Evolutionary conservation across 2,113 vertebrate genomes (phyloP).

Genomic region (Lontra canadensis): DNA sequence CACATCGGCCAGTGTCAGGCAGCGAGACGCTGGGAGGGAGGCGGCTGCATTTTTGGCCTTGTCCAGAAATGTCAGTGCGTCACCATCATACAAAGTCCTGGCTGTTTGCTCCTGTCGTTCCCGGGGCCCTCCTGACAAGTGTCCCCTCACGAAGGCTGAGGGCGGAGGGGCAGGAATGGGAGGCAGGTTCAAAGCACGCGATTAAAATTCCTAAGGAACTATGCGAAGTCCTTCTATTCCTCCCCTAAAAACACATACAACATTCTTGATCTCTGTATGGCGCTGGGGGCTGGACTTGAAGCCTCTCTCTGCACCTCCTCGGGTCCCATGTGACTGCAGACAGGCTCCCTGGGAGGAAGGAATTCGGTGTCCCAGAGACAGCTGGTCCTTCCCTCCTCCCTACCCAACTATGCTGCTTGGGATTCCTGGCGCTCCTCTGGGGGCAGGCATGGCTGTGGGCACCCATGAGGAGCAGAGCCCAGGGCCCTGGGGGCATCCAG

Average conservation of each 20-base stretch:
- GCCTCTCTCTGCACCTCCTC: neutral
- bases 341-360: neutral
- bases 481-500: neutral
- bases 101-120: conserved; percentile 75
- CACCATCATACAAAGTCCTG: conserved; percentile 83
- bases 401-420: conserved; percentile 47
- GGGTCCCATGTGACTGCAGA: neutral
- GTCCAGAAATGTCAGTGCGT: conserved; percentile 80
- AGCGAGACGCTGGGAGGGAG: neutral
- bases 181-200: conserved; percentile 65
- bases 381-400: conserved; percentile 4
- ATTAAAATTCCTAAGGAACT: conserved; percentile 72
- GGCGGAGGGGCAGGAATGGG: neutral
- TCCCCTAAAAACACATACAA: conserved; percentile 68
- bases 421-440: conserved; percentile 68
- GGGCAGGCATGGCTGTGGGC: neutral
- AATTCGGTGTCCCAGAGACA: conserved; percentile 36
- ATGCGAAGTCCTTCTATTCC: conserved; percentile 50
- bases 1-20: neutral
- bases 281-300: neutral
- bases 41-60: conserved; percentile 67
- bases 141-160: conserved; percentile 60
- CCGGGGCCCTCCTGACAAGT: conserved; percentile 68
- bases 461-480: neutral
- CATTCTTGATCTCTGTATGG: conserved; percentile 69